phyloP scores from a whole-genome alignment of 2,113 vertebrate species.

The Garra rufa region DNA sequence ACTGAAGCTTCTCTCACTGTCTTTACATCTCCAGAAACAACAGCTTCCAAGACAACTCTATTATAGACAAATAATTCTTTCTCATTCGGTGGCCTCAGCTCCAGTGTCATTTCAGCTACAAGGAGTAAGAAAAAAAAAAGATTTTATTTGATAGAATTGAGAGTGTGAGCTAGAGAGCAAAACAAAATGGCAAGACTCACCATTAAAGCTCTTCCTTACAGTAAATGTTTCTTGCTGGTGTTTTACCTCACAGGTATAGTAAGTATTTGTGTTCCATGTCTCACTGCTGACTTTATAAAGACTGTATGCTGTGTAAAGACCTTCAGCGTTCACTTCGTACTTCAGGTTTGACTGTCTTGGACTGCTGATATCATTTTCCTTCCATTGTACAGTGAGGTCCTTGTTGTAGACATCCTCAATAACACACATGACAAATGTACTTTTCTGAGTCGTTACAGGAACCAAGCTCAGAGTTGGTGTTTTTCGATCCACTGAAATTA shows the following conservation, averaged over 20 bases:
- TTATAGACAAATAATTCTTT: background rate
- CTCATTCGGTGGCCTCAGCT: constrained; percentile 8
- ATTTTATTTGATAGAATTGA: background rate
- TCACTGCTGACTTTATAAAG: background rate
- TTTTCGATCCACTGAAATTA: background rate
- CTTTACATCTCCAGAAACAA: background rate
- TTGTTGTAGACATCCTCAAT: constrained; percentile 15
- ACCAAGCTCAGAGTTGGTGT: constrained; percentile 22
- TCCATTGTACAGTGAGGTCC: background rate
- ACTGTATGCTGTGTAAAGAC: background rate
- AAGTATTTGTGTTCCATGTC: background rate
- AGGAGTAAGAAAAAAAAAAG: background rate
- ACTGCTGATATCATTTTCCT: background rate
- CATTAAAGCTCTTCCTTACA: background rate
- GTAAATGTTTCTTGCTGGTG: background rate
- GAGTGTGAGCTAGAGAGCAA: background rate
- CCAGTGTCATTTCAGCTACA: background rate
- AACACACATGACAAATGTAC: constrained; percentile 23
- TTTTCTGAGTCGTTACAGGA: background rate
- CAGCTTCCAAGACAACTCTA: constrained; percentile 15
- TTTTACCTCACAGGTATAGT: constrained; percentile 9
- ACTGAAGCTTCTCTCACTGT: background rate
- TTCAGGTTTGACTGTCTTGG: background rate
- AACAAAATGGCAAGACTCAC: background rate
- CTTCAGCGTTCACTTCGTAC: background rate